A percentile compares a stretch with the other conserved stretches of the same genome.
phyloP scores from a whole-genome alignment of 2,113 vertebrate genomes.

The Tricholaema leucomelas region DNA sequence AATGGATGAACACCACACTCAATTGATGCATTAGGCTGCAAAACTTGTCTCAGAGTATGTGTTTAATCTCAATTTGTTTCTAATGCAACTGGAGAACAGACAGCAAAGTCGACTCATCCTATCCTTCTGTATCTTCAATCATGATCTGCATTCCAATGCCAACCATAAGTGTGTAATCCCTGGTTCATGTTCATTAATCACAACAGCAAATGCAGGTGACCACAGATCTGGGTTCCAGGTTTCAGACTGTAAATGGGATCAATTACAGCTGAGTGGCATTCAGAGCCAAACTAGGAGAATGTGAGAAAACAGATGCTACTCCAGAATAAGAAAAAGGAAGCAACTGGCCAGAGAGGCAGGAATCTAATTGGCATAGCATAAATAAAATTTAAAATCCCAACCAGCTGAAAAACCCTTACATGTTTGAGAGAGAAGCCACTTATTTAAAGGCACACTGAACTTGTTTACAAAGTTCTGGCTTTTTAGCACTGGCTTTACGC shows the following conservation, averaged over 20 bases:
- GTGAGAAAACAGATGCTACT: conserved; percentile 36
- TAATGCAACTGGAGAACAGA: background rate
- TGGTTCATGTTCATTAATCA: conserved; percentile 58
- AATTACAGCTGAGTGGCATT: conserved; percentile 51
- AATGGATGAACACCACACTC: background rate
- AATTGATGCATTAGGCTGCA: background rate
- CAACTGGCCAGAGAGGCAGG: background rate
- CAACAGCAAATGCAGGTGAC: conserved; percentile 46
- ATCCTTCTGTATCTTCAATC: background rate
- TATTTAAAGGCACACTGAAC: conserved; percentile 2
- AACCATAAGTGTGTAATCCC: conserved; percentile 32
- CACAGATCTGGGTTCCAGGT: conserved; percentile 27
- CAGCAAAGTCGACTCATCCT: background rate
- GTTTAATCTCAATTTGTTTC: conserved; percentile 54
- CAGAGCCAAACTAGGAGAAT: conserved; percentile 49
- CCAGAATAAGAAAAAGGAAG: conserved; percentile 30
- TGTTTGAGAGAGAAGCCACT: conserved; percentile 31
- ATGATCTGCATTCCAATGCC: conserved; percentile 21
- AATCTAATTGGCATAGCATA: conserved; percentile 38
- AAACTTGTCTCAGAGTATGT: background rate
- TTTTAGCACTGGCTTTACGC: background rate
- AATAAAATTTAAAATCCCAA: background rate
- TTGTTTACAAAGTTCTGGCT: background rate
- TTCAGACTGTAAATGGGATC: conserved; percentile 36
- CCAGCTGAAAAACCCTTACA: background rate